Conservation (phyloP, 2,113 vertebrate genomes). For the Bolborhynchus lineola region DNA sequence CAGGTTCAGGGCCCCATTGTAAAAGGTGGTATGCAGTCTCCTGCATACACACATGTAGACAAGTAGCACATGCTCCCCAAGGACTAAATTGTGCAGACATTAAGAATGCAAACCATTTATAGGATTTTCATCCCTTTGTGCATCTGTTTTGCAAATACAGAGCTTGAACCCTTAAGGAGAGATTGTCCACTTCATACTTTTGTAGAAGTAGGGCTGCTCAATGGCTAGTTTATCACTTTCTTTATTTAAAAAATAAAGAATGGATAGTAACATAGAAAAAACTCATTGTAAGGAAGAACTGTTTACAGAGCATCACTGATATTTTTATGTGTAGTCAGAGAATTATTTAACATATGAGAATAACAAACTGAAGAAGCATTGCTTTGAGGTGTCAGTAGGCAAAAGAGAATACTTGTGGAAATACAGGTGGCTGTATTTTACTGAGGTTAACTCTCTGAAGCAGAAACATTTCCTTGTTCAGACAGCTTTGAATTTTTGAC, state of each 20-base stretch:
- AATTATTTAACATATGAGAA: not conserved
- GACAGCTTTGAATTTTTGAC: conserved; percentile 7
- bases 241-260: not conserved
- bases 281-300: not conserved
- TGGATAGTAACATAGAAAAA: not conserved
- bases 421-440: not conserved
- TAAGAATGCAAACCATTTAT: not conserved
- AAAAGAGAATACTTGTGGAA: not conserved
- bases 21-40: not conserved
- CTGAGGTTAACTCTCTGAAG: not conserved
- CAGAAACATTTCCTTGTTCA: not conserved
- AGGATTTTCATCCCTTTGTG: not conserved
- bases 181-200: not conserved
- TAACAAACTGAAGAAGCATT: not conserved
- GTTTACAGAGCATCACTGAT: not conserved
- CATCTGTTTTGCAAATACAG: not conserved
- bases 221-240: not conserved
- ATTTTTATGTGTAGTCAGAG: not conserved
- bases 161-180: not conserved
- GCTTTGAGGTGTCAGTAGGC: not conserved
- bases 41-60: not conserved
- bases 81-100: not conserved
- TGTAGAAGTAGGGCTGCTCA: not conserved
- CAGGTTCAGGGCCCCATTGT: not conserved
- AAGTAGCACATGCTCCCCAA: not conserved